A percentile compares a stretch with the other conserved stretches of the same genome.
Conservation (phyloP, 2,888 invertebrate genomes). For the Metalampra italica region DNA sequence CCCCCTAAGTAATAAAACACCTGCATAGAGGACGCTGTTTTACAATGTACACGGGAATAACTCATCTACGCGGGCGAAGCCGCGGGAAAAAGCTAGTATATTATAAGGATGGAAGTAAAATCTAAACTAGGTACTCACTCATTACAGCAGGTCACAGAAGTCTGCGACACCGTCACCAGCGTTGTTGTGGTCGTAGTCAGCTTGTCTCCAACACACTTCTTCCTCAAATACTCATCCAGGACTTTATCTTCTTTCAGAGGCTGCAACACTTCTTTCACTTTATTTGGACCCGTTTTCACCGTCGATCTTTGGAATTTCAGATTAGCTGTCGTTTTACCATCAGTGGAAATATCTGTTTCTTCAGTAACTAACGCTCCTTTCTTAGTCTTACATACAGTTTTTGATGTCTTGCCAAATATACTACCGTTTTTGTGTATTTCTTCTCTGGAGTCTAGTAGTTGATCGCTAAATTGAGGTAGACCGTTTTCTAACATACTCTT, state of each 20-base stretch:
- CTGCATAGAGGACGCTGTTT: no score
- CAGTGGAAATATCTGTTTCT: slow-evolving; percentile 64
- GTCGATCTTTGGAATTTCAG: slow-evolving; percentile 65
- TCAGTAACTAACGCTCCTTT: slow-evolving; percentile 68
- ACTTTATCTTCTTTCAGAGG: slow-evolving; percentile 59
- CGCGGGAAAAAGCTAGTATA: no score
- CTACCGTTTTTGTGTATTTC: slow-evolving; percentile 59
- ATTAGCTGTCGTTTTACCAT: slow-evolving; percentile 60
- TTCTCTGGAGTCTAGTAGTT: slow-evolving; percentile 61
- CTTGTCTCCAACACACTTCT: slow-evolving; percentile 61
- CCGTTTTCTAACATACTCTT: slow-evolving; percentile 65
- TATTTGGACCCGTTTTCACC: slow-evolving; percentile 62
- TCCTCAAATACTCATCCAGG: slow-evolving; percentile 50
- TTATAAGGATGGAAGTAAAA: background rate
- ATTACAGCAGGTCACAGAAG: slow-evolving; percentile 67
- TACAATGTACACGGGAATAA: no score
- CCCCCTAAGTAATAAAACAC: no score
- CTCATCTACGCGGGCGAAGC: no score
- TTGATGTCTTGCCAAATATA: slow-evolving; percentile 59
- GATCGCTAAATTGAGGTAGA: slow-evolving; percentile 51
- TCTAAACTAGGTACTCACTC: slow-evolving; percentile 58
- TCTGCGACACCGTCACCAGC: slow-evolving; percentile 67
- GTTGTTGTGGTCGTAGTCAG: slow-evolving; percentile 67
- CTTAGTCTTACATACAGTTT: slow-evolving; percentile 59
- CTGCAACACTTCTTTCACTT: slow-evolving; percentile 55